phyloP scores from a whole-genome alignment of 1,140 invertebrate genomes.

The Hyphantria cunea region DNA sequence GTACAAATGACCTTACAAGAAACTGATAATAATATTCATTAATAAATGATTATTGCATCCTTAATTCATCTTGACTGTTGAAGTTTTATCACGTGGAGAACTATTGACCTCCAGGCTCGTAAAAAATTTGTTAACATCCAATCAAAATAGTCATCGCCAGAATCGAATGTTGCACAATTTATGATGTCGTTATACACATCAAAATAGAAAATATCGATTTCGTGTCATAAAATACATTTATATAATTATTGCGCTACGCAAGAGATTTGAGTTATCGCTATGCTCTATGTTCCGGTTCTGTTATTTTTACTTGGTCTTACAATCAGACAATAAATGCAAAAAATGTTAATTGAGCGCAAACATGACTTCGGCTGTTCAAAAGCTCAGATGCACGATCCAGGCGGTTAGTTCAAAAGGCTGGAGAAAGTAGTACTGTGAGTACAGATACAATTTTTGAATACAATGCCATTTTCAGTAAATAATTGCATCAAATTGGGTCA shows the following conservation, averaged over 20 bases:
- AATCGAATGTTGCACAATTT: not conserved
- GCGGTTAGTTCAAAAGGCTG: slow-evolving; percentile 33
- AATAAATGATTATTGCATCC: not conserved
- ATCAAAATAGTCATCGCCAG: not conserved
- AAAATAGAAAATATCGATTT: not conserved
- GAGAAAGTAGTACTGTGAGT: slow-evolving; percentile 40
- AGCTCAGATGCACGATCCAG: slow-evolving; percentile 7
- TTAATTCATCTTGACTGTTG: not conserved
- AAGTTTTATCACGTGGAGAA: not conserved
- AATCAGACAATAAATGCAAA: slow-evolving; percentile 10
- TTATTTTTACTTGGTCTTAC: not conserved
- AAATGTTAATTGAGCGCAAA: slow-evolving; percentile 47
- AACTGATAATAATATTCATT: no score
- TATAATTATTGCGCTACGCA: not conserved
- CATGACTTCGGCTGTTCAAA: slow-evolving; percentile 22
- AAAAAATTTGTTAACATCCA: not conserved
- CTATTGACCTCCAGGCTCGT: not conserved
- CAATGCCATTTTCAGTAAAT: slow-evolving; percentile 33
- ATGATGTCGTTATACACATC: not conserved
- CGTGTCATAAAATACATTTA: no score
- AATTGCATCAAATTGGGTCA: slow-evolving; percentile 33
- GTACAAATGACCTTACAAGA: no score
- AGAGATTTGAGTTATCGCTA: not conserved
- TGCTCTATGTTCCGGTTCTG: not conserved
- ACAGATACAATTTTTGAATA: slow-evolving; percentile 28